phyloP scores from a whole-genome alignment of 1,140 invertebrate genomes.

The Theocolax elegans region DNA sequence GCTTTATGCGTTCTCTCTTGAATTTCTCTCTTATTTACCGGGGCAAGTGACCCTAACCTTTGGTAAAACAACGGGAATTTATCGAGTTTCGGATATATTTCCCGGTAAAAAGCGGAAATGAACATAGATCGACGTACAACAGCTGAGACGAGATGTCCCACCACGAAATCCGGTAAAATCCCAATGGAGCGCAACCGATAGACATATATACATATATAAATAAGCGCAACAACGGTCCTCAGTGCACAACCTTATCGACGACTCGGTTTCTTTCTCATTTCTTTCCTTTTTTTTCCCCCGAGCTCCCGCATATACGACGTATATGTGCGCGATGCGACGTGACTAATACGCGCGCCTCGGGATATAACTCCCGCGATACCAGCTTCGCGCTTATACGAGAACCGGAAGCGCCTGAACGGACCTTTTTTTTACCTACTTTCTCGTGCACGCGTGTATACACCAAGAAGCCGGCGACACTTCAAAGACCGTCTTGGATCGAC shows the following conservation, averaged over 20 bases:
- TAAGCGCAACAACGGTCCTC: constrained; percentile 7
- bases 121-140: background rate
- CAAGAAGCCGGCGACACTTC: constrained; percentile 11
- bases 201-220: background rate
- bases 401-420: constrained; percentile 13
- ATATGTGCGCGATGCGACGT: background rate
- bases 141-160: background rate
- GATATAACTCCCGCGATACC: background rate
- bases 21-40: too few relatives aligned
- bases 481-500: constrained; percentile 24
- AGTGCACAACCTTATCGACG: background rate
- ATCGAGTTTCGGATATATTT: background rate
- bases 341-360: constrained; percentile 17
- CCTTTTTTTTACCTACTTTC: constrained; percentile 15
- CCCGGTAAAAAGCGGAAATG: background rate
- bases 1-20: too few relatives aligned
- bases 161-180: background rate
- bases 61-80: background rate
- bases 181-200: background rate
- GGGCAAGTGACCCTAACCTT: constrained; percentile 14
- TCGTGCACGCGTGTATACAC: background rate
- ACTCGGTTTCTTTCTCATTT: background rate
- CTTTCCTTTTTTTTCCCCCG: too few relatives aligned
- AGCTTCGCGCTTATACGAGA: constrained; percentile 20
- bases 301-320: too few relatives aligned